Evolutionary conservation across 2,888 invertebrate genomes (phyloP), one percentile per base, ranked within the genome.

Genomic region (Seira sanloemensis): DNA sequence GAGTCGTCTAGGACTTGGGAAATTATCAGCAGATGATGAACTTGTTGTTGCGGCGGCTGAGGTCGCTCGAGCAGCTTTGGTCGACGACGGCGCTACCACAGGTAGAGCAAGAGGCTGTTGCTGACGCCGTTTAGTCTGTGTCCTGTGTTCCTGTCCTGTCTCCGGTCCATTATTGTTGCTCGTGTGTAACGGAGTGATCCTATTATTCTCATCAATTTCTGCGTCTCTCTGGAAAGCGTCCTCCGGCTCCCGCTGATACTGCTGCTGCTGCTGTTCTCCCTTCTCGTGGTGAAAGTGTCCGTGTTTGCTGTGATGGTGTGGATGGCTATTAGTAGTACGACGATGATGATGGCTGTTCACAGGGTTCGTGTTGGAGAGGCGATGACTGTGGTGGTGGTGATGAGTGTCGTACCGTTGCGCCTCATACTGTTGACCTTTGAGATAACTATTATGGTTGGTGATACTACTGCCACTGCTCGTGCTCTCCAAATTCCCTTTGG

Each of bases 331-430:
- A 50, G 16, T 50, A 50, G 12, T 50, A 69, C 54, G 77, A 25
- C 78, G 75, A 27, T 82, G 76, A 21, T 82, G 79, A 62, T 81
- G 85, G 74, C 83, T 86, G 21, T 80, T 81, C 37, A 62, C 54
- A 23, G 62, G 19, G 26, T 78, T 78, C 37, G 58, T 26, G 37
- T 23, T 81, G 62, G 27, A 82, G 27, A 66, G 66, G 58, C 78
- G 71, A 50, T 77, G 78, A 19, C 76, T 23, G 69, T 83, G 67
- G 26, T 72, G 46, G 62, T 83, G 86, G 73, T 87, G 80, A 78
- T 83, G 85, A 72, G 77, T 85, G 46, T 84, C 78, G 75, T 85
- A 81, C 74, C 82, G 78, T 16, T 76, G 76, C 5, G 76, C 65
- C 75, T 81, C 69, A 71, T 81, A 74, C 26, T 72, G 79, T 69